Conservation (phyloP, 2,113 vertebrate species). For the Enhydra lutris region DNA sequence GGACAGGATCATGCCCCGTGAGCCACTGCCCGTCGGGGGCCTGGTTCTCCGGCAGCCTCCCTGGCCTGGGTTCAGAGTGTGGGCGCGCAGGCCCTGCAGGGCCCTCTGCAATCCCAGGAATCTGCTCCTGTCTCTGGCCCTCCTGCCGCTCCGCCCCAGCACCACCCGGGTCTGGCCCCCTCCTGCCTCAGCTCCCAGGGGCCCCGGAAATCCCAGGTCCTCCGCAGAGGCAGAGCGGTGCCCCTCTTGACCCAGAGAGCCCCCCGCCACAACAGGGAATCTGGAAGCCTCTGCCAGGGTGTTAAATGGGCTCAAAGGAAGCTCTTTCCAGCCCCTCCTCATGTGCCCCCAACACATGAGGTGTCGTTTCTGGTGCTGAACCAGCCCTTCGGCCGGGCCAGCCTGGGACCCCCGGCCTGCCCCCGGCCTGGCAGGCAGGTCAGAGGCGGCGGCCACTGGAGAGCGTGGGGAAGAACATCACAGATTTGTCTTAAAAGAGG, state of each 20-base stretch:
- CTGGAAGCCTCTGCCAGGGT: fast-evolving
- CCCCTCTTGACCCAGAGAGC: background rate
- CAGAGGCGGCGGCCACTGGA: background rate
- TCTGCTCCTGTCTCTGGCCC: background rate
- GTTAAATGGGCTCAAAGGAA: background rate
- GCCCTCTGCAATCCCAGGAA: background rate
- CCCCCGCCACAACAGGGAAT: too few relatives aligned
- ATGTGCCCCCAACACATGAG: too few relatives aligned
- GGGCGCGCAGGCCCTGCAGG: background rate
- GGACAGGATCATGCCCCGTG: background rate
- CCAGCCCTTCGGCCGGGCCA: background rate
- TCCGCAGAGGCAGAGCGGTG: fast-evolving
- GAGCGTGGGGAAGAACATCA: background rate
- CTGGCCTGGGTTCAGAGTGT: background rate
- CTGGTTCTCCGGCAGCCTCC: background rate
- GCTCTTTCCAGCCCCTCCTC: background rate
- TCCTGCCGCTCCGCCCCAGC: too few relatives aligned
- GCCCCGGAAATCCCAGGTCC: background rate
- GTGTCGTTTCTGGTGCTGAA: background rate
- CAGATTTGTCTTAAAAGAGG: background rate
- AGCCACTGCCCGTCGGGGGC: background rate
- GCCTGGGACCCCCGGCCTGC: background rate
- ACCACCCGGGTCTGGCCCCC: background rate
- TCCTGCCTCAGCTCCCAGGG: background rate
- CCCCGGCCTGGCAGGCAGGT: too few relatives aligned